Conservation (phyloP, 2,113 vertebrate species). For the Gymnorhina tibicen region DNA sequence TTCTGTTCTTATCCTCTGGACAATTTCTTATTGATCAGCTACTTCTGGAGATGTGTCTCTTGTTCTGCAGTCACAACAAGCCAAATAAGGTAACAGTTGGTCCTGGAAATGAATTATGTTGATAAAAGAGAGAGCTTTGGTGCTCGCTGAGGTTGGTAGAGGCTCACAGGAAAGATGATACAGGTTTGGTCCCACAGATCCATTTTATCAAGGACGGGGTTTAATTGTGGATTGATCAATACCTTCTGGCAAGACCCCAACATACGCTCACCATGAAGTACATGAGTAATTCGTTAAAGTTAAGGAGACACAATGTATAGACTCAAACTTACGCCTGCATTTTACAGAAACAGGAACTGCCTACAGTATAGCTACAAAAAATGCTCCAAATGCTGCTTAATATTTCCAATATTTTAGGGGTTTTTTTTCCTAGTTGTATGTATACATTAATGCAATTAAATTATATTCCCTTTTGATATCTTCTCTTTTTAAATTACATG, state of each 20-base stretch:
- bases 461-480: not conserved
- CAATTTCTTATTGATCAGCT: not conserved
- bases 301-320: not conserved
- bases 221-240: not conserved
- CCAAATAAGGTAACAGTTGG: not conserved
- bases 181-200: not conserved
- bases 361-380: not conserved
- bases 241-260: not conserved
- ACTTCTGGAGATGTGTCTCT: not conserved
- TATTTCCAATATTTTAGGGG: not conserved
- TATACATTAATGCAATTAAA: not conserved
- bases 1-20: not conserved
- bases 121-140: not conserved
- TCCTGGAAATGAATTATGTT: not conserved
- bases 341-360: not conserved
- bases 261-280: not conserved
- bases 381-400: not conserved
- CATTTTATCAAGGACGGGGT: not conserved
- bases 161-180: not conserved
- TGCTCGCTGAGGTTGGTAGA: not conserved
- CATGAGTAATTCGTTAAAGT: not conserved
- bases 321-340: not conserved
- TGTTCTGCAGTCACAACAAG: not conserved
- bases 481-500: not conserved
- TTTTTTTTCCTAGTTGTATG: not conserved